phyloP scores from a whole-genome alignment of 2,888 invertebrate genomes.

The Drosophila antonietae region DNA sequence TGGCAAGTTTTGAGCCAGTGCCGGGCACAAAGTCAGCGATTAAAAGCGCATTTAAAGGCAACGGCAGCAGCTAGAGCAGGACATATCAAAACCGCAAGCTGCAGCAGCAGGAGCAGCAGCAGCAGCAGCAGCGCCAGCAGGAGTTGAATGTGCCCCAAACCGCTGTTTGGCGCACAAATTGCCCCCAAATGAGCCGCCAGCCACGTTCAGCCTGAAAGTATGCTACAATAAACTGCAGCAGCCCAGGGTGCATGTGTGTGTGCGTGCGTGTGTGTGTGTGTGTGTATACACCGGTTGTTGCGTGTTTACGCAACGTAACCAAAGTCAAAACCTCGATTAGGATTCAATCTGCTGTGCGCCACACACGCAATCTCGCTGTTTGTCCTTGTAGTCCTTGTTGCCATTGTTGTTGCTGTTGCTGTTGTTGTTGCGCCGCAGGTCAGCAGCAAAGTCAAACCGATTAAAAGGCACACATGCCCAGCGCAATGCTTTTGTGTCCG shows the following conservation, averaged over 20 bases:
- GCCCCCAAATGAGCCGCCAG: slow-evolving; percentile 54
- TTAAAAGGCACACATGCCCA: slow-evolving; percentile 54
- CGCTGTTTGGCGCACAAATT: slow-evolving; percentile 41
- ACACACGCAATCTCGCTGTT: slow-evolving; percentile 54
- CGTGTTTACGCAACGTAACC: slow-evolving; percentile 84
- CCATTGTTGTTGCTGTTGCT: slow-evolving; percentile 1
- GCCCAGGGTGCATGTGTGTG: slow-evolving; percentile 8
- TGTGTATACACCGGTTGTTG: slow-evolving; percentile 73
- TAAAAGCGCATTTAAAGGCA: slow-evolving; percentile 75
- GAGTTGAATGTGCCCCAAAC: slow-evolving; percentile 33
- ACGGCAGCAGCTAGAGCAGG: neutral
- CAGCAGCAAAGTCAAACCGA: slow-evolving; percentile 76
- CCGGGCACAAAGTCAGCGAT: slow-evolving; percentile 57
- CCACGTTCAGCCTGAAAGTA: slow-evolving; percentile 63
- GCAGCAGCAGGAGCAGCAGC: slow-evolving; percentile 54
- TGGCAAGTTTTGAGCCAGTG: slow-evolving; percentile 59
- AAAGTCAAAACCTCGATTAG: slow-evolving; percentile 84
- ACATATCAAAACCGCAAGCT: slow-evolving; percentile 38
- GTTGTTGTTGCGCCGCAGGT: slow-evolving; percentile 59
- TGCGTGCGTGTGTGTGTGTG: slow-evolving; percentile 15
- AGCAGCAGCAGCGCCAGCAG: slow-evolving; percentile 34
- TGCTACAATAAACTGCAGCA: slow-evolving; percentile 73
- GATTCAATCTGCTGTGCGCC: slow-evolving; percentile 80
- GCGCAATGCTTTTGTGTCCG: slow-evolving; percentile 65
- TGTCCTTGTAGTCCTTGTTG: slow-evolving; percentile 46